Percentiles rank a stretch among this genome's conserved stretches.
phyloP scores from a whole-genome alignment of 2,113 vertebrate genomes.

The Urocitellus parryii region DNA sequence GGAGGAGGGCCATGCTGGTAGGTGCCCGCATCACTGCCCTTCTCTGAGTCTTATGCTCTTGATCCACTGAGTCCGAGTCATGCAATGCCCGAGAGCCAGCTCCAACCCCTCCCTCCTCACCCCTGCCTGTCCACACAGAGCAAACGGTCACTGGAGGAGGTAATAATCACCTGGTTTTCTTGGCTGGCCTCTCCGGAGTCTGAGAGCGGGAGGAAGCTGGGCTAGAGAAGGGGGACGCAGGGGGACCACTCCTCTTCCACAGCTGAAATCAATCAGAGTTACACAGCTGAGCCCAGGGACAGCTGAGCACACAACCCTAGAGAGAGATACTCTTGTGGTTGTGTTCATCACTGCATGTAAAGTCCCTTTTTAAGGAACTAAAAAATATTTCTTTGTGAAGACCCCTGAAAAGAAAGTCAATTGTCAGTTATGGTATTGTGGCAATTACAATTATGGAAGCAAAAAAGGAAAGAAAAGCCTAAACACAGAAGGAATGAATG shows the following conservation, averaged over 20 bases:
- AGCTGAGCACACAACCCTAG: background rate
- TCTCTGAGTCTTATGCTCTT: background rate
- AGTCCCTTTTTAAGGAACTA: background rate
- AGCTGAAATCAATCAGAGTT: conserved; percentile 85
- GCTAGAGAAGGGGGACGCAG: conserved; percentile 91
- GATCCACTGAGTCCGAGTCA: background rate
- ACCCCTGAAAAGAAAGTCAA: background rate
- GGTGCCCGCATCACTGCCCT: background rate
- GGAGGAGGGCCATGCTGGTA: background rate
- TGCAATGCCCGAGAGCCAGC: background rate
- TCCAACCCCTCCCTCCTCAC: background rate
- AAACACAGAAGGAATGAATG: background rate
- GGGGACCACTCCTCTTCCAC: conserved; percentile 89
- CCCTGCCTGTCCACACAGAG: too few relatives aligned
- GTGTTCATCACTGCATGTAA: background rate
- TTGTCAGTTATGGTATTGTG: background rate
- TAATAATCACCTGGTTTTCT: conserved; percentile 90
- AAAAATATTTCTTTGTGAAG: background rate
- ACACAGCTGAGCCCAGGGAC: background rate
- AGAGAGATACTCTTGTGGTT: background rate
- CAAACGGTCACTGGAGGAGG: background rate
- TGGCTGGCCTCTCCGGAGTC: conserved; percentile 93
- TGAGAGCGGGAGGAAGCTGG: conserved; percentile 92
- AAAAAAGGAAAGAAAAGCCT: background rate
- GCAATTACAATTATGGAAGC: background rate